phyloP scores from a whole-genome alignment of 1,140 invertebrate species.

The Drosophila sproati region DNA sequence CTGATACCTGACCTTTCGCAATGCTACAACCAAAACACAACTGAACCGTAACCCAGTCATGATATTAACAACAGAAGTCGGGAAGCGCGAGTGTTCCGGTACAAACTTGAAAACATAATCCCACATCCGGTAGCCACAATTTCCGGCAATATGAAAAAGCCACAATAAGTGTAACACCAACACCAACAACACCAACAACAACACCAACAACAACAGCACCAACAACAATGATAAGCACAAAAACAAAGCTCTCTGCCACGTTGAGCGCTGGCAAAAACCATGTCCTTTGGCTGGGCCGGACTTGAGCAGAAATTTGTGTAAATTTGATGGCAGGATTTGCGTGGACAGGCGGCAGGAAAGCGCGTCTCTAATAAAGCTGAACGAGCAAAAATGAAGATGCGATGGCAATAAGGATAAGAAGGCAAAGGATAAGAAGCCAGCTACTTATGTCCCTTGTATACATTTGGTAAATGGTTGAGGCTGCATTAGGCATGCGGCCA shows the following conservation, averaged over 20 bases:
- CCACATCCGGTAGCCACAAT: constrained; percentile 77
- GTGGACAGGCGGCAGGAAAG: constrained; percentile 30
- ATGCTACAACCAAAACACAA: constrained; percentile 13
- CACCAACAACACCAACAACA: too few species aligned
- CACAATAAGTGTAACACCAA: constrained; percentile 47
- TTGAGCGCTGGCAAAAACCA: constrained; percentile 63
- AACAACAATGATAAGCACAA: constrained; percentile 49
- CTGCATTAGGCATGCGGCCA: constrained; percentile 62
- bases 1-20: constrained; percentile 55
- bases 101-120: constrained; percentile 81
- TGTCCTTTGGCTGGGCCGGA: constrained; percentile 54
- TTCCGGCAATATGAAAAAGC: constrained; percentile 81
- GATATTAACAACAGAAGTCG: constrained; percentile 44
- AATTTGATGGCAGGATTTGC: constrained; percentile 77
- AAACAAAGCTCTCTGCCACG: constrained; percentile 42
- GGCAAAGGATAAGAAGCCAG: constrained; percentile 40
- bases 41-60: constrained; percentile 42
- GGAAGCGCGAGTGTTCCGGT: constrained; percentile 65
- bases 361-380: constrained; percentile 62
- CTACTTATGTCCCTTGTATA: constrained; percentile 36
- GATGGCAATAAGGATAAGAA: constrained; percentile 76
- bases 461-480: constrained; percentile 44
- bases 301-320: constrained; percentile 74
- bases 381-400: constrained; percentile 77
- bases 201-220: constrained; percentile 19